Base-by-base conservation (phyloP, 2,888 invertebrate species). In the Trichopria drosophilae region DNA sequence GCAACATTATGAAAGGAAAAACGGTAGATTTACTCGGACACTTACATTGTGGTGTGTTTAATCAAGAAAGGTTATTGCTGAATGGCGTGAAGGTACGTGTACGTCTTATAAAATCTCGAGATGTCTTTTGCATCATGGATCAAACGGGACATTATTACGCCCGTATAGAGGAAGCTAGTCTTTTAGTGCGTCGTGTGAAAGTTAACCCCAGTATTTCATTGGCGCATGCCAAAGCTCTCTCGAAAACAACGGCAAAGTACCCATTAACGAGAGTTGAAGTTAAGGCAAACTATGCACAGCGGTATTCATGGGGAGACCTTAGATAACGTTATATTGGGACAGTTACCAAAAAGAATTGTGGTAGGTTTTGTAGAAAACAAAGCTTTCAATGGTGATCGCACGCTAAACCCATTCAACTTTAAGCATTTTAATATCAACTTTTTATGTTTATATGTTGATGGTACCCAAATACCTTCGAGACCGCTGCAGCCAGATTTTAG, bases 321-420 rank as follows among this genome's bases (percentile, higher is more conserved):
- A 36, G 68, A 71, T 35, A 68, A 70, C 40, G 34, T 70, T 6
- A 66, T 67, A 46, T 26, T 59, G 4, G 65, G 66, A 2, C 61
- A 61, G 42, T 41, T 70, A n/a, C 71, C 72, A 1, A 61, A 62
- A 44, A 51, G 66, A 34, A 50, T 70, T n/a, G 55, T 70, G 15
- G 20, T 71, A 12, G 64, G 62, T 5, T 64, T 70, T 45, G 61
- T 61, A 2, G 39, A 53, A 22, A 61, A 63, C 35, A 55, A 47
- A 44, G 49, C 59, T 3, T 61, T 52, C 42, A 63, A 61, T 16
- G 59, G 58, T 9, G 51, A 53, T 26, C 42, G 12, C n/a, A 32
- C 5, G 6, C 12, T 32, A 2, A 61, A 55, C 18, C 53, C 55
- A 0, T 59, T 55, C 22, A 55, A 59, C 23, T 56, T 62, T 46